Evolutionary conservation across 1,140 invertebrate species (phyloP).

Genomic region (Platyscapa corneri): DNA sequence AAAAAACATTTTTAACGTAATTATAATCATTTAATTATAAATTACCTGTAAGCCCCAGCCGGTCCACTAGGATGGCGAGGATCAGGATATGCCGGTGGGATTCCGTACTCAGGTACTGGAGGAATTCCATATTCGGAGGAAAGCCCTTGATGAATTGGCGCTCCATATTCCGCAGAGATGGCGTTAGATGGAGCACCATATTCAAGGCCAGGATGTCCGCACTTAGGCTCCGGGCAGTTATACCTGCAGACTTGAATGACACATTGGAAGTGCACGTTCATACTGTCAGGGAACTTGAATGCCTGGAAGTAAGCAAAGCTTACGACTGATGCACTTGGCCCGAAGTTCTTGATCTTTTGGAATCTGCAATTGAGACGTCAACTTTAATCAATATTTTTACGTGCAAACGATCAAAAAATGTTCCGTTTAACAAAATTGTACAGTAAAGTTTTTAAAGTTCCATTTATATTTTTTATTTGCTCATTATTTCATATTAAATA

Average conservation of each 20-base stretch:
- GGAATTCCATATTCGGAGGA: slow-evolving; percentile 82
- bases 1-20: too few species aligned
- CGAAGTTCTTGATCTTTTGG: slow-evolving; percentile 97
- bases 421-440: too few species aligned
- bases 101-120: slow-evolving; percentile 80
- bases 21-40: too few species aligned
- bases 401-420: neutral
- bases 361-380: slow-evolving; percentile 77
- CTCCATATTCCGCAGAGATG: slow-evolving; percentile 80
- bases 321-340: slow-evolving; percentile 92
- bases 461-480: too few species aligned
- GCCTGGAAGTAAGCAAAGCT: slow-evolving; percentile 97
- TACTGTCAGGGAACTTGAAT: slow-evolving; percentile 97
- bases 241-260: slow-evolving; percentile 96
- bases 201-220: slow-evolving; percentile 81
- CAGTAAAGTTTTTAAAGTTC: too few species aligned
- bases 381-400: neutral
- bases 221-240: slow-evolving; percentile 94
- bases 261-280: slow-evolving; percentile 98
- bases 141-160: slow-evolving; percentile 76
- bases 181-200: slow-evolving; percentile 82
- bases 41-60: slow-evolving; percentile 81
- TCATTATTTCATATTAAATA: too few species aligned
- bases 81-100: slow-evolving; percentile 86
- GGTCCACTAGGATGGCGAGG: slow-evolving; percentile 88